phyloP scores from a whole-genome alignment of 2,797 vertebrate genomes.

The Acanthopagrus latus region DNA sequence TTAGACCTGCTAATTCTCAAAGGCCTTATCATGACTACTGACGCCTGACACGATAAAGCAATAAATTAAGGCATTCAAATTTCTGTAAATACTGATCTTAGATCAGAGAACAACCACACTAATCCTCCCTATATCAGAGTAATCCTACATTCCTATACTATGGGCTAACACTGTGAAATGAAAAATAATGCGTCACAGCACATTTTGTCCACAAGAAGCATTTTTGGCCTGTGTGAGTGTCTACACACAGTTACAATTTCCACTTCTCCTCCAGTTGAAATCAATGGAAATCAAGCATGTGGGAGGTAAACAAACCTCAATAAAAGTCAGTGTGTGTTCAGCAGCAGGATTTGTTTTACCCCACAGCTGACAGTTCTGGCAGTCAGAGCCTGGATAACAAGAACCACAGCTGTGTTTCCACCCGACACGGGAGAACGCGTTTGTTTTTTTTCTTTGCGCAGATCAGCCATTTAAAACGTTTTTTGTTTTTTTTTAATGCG shows the following conservation, averaged over 20 bases:
- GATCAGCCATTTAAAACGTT: conserved; percentile 37
- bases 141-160: background rate
- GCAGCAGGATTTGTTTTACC: conserved; percentile 64
- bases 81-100: background rate
- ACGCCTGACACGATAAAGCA: too few relatives aligned
- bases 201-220: background rate
- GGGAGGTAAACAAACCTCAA: conserved; percentile 64
- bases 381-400: conserved; percentile 47
- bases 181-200: background rate
- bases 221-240: conserved; percentile 8
- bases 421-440: conserved; percentile 24
- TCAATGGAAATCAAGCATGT: conserved; percentile 50
- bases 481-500: conserved; percentile 56
- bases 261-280: conserved; percentile 57
- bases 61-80: background rate
- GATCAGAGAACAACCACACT: background rate
- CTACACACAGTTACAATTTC: conserved; percentile 51
- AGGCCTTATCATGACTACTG: too few relatives aligned
- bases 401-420: conserved; percentile 73
- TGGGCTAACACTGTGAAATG: background rate
- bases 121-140: background rate
- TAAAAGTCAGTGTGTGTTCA: conserved; percentile 47
- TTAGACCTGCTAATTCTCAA: too few relatives aligned
- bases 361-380: conserved; percentile 65
- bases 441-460: conserved; percentile 32